Conservation (phyloP, 1,140 invertebrate species). For the Akabosia matsudoensis region DNA sequence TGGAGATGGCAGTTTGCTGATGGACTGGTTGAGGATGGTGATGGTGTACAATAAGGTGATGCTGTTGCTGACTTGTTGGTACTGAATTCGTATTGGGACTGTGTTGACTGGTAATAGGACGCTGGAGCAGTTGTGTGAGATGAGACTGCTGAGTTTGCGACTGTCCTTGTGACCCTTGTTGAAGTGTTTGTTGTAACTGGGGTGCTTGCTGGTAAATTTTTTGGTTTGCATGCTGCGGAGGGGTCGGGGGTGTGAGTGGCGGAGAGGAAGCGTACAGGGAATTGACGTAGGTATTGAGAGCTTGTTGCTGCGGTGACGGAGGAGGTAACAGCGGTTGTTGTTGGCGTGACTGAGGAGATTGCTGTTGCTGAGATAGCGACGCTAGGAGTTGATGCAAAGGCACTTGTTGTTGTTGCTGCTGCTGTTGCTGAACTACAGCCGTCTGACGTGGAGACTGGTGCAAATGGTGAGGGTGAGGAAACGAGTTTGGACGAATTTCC, state of each 20-base stretch:
- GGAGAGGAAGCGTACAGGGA: not conserved
- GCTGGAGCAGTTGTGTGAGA: constrained; percentile 7
- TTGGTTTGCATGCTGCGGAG: not conserved
- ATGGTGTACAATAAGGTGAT: not conserved
- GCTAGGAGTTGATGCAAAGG: not conserved
- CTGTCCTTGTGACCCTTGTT: not conserved
- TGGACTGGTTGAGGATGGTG: not conserved
- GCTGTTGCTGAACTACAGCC: not conserved
- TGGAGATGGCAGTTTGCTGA: not conserved
- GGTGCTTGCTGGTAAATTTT: not conserved
- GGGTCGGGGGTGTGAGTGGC: not conserved
- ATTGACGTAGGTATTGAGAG: not conserved
- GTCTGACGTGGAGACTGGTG: not conserved
- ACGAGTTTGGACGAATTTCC: constrained; percentile 1
- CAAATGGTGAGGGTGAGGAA: not conserved
- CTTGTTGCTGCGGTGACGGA: not conserved
- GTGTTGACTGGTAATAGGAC: not conserved
- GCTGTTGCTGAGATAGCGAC: not conserved
- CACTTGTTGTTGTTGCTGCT: not conserved
- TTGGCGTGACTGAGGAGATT: not conserved
- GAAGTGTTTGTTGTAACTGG: not conserved
- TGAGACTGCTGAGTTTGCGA: not conserved
- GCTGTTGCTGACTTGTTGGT: not conserved
- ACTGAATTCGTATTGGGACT: not conserved
- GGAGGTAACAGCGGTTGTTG: not conserved